Percentiles rank a stretch among this genome's conserved stretches.
phyloP scores from a whole-genome alignment of 2,888 invertebrate genomes.

The Nymphalis polychloros region DNA sequence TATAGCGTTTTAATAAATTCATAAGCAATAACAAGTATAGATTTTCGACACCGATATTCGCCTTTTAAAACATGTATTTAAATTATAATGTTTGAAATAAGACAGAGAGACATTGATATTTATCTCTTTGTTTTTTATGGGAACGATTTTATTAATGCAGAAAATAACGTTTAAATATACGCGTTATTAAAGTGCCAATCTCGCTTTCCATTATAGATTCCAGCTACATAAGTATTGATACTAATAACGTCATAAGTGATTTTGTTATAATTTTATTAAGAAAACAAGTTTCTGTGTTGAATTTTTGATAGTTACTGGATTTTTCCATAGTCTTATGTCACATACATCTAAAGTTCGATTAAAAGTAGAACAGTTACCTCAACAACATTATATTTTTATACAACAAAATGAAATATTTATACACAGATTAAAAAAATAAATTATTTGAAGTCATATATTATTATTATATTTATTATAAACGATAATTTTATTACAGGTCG shows the following conservation, averaged over 20 bases:
- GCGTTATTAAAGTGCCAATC: no score
- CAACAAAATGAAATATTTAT: slow-evolving; percentile 6
- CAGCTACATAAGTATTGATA: not conserved
- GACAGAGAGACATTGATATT: no score
- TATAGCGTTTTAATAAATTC: slow-evolving; percentile 3
- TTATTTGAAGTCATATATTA: slow-evolving; percentile 3
- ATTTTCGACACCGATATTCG: slow-evolving; percentile 2
- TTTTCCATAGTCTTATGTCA: not conserved
- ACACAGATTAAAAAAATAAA: slow-evolving; percentile 7
- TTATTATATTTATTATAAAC: slow-evolving; percentile 14
- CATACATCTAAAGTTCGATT: not conserved
- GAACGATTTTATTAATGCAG: no score
- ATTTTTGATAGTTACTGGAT: not conserved
- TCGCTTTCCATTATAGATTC: not conserved
- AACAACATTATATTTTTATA: slow-evolving; percentile 11
- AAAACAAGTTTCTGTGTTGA: not conserved
- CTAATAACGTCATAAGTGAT: not conserved
- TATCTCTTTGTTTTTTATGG: no score
- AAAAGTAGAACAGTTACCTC: not conserved
- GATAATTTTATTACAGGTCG: slow-evolving; percentile 12
- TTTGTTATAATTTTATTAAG: not conserved
- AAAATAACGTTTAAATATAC: no score
- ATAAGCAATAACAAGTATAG: slow-evolving; percentile 3
- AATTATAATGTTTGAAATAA: no score
- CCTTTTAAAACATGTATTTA: not conserved